Evolutionary conservation across 2,113 vertebrate species (phyloP).

Genomic region (Danionella cerebrum): DNA sequence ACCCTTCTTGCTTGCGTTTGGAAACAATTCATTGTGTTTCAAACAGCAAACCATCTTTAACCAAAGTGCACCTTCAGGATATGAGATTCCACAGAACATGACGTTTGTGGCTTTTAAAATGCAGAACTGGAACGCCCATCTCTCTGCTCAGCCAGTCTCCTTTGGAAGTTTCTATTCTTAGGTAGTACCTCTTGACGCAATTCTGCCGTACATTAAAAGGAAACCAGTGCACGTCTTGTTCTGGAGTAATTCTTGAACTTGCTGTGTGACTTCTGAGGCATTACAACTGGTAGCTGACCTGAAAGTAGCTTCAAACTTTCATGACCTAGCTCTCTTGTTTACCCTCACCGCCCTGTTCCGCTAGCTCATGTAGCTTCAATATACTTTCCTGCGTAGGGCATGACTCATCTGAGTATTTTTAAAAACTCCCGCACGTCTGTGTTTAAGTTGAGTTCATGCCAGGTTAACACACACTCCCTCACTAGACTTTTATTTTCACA

Average conservation of each 20-base stretch:
- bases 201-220: neutral
- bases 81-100: neutral
- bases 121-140: neutral
- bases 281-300: neutral
- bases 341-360: neutral
- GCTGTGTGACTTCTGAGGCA: neutral
- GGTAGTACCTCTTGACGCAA: neutral
- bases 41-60: neutral
- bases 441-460: neutral
- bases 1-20: neutral
- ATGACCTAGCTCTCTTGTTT: neutral
- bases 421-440: constrained; percentile 23
- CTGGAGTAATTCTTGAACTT: neutral
- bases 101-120: neutral
- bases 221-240: neutral
- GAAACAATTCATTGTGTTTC: neutral
- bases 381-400: neutral
- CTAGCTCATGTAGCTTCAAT: neutral
- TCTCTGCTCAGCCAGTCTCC: neutral
- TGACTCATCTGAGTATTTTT: constrained; percentile 40
- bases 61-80: neutral
- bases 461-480: neutral
- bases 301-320: neutral
- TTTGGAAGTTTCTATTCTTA: neutral
- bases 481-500: neutral